These are phyloP conservation scores for Smutsia gigantea DNA, from an alignment of 2,797 vertebrate genomes.

Conservation along the genomic window DNA sequence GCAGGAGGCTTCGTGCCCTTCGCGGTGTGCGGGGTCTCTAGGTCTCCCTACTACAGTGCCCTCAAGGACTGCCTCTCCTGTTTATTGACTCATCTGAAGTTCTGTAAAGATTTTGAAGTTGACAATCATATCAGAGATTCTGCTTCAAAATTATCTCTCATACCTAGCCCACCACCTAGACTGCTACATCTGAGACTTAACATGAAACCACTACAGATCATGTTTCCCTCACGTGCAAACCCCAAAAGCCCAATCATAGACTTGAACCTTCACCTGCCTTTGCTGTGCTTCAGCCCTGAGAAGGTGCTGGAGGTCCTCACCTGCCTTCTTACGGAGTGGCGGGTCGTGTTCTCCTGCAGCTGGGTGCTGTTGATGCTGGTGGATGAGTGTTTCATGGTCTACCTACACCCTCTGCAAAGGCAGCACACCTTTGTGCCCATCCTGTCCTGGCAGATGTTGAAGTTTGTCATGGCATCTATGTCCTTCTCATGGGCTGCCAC, in stretches of 20 bases:
- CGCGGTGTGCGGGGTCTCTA: constrained; percentile 94
- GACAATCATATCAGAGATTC: constrained; percentile 93
- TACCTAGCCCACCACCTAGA: constrained; percentile 94
- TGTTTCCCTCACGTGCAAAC: constrained; percentile 93
- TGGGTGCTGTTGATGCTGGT: constrained; percentile 94
- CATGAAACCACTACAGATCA: constrained; percentile 91
- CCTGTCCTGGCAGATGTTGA: constrained; percentile 94
- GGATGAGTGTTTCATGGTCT: constrained; percentile 93
- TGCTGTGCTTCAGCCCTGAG: rapidly evolving
- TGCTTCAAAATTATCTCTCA: constrained; percentile 92
- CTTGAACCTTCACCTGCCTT: constrained; percentile 94
- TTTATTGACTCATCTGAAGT: constrained; percentile 89
- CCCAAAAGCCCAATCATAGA: constrained; percentile 91
- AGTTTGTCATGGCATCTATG: constrained; percentile 97
- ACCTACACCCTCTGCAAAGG: constrained; percentile 94
- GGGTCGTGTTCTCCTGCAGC: constrained; percentile 93
- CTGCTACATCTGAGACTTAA: constrained; percentile 93
- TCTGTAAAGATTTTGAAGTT: constrained; percentile 88
- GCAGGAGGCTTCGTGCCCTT: constrained; percentile 87
- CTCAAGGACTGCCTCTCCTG: constrained; percentile 96
- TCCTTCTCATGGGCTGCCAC: constrained; percentile 99
- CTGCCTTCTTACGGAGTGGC: constrained; percentile 93
- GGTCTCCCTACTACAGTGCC: constrained; percentile 93
- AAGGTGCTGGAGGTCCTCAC: constrained; percentile 88
- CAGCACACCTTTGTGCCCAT: constrained; percentile 96